Evolutionary conservation across 2,113 vertebrate species (phyloP).

Genomic region (Chunga burmeisteri): DNA sequence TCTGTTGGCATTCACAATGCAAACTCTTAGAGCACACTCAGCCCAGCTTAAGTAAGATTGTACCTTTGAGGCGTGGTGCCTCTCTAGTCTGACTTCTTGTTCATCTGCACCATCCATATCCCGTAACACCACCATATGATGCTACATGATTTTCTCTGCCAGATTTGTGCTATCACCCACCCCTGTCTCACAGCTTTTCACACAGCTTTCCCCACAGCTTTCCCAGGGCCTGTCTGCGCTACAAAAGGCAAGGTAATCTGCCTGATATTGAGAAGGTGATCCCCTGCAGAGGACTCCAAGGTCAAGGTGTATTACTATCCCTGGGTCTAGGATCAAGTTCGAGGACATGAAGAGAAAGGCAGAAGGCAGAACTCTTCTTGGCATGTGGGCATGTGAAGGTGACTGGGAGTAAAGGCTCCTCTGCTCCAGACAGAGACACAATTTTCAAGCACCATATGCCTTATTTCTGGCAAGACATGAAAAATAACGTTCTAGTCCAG

Average conservation of each 20-base stretch:
- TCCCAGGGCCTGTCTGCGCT: not conserved
- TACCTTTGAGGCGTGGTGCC: not conserved
- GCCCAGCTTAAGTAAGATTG: not conserved
- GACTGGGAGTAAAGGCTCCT: not conserved
- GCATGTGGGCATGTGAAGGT: not conserved
- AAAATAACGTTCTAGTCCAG: not conserved
- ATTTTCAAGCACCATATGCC: not conserved
- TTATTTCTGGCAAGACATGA: not conserved
- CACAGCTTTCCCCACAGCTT: not conserved
- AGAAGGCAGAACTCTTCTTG: not conserved
- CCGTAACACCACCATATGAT: not conserved
- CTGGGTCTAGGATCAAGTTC: not conserved
- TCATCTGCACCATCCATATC: not conserved
- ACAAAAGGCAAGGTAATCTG: not conserved
- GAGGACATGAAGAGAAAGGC: not conserved
- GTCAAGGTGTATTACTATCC: not conserved
- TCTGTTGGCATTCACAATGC: not conserved
- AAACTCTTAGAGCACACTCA: not conserved
- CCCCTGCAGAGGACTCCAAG: not conserved
- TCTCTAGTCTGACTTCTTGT: not conserved
- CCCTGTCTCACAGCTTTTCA: not conserved
- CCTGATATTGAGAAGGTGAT: not conserved
- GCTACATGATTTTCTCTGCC: not conserved
- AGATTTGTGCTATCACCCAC: accelerated
- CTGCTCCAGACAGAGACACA: not conserved